Conservation (phyloP, 1,140 invertebrate genomes). For the Cotesia vestalis region DNA sequence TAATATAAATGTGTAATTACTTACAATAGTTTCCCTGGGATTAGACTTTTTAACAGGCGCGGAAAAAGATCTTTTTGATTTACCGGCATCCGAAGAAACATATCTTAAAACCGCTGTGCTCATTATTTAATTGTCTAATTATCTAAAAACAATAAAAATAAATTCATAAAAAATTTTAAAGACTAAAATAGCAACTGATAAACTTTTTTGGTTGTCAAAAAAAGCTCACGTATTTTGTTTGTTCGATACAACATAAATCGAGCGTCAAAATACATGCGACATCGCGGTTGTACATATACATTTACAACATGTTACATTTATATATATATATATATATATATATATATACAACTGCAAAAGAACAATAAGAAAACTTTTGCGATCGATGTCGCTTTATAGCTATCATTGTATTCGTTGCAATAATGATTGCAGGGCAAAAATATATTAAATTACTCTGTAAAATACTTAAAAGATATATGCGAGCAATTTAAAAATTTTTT, state of each 20-base stretch:
- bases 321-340: too few relatives aligned
- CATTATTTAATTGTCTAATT: background rate
- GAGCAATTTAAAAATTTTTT: too few relatives aligned
- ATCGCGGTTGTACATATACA: too few relatives aligned
- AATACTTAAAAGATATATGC: too few relatives aligned
- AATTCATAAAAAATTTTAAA: background rate
- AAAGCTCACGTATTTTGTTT: constrained; percentile 41
- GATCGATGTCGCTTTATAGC: too few relatives aligned
- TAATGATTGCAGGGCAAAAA: too few relatives aligned
- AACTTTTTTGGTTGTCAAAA: background rate
- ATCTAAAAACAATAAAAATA: background rate
- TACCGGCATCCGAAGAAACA: background rate
- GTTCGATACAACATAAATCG: constrained; percentile 48
- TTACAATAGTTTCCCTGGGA: constrained; percentile 9
- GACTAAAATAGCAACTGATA: background rate
- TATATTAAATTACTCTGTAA: too few relatives aligned
- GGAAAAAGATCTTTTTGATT: constrained; percentile 2
- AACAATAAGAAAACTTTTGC: too few relatives aligned
- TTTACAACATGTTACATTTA: too few relatives aligned
- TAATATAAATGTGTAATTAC: background rate
- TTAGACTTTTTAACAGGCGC: constrained; percentile 8
- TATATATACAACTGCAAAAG: too few relatives aligned
- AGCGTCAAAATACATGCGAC: constrained; percentile 32
- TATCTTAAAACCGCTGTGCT: background rate
- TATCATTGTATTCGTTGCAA: too few relatives aligned